Base-by-base conservation (phyloP, 2,888 invertebrate species). In the Bombylius discolor region DNA sequence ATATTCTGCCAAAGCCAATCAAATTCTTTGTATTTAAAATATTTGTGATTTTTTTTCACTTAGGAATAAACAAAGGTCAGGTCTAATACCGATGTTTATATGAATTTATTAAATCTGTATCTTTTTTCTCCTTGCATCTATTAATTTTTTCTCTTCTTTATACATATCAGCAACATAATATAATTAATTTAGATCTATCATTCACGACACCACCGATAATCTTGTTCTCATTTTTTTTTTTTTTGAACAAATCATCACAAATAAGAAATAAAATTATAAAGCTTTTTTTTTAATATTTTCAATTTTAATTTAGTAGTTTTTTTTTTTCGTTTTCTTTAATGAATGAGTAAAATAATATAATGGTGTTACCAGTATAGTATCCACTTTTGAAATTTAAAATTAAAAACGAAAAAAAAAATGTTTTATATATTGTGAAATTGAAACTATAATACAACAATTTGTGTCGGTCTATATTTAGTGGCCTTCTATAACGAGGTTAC, bases 401-500 rank as follows among this genome's bases (percentile, higher is more conserved):
- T 42, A 11, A 42, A 42, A 42, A 8, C 4, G 34, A 36, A 8
- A 42, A 42, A 42, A 42, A 42, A 42, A 42, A 42, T 11, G 8
- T 42, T 11, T 4, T 11, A 11, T 42, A 42, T 42, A 11, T 42
- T 42, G 8, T 42, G 39, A 42, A 42, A 42, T 42, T 42, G 39
- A 31, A 31, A 31, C 12, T 47, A 9, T 46, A 9, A 23, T 23
- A 8, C 7, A 9, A 23, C 23, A 23, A 23, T 47, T 46, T 47
- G 47, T 47, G 47, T 9, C 47, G 39, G 39, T 42, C 39, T 42
- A 42, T 42, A 42, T 42, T 42, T 42, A 42, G 36, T 56, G 56
- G 50, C 56, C 56, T 56, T 56, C 56, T 14, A 39, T 53, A 56
- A 53, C 56, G 53, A 56, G 56, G 56, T 56, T 56, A 56, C 56